Percentiles rank a stretch among this genome's conserved stretches.
Evolutionary conservation across 92 coral and sea anemone species (phyloP).

Genomic region (Zoanthus gigantus): DNA sequence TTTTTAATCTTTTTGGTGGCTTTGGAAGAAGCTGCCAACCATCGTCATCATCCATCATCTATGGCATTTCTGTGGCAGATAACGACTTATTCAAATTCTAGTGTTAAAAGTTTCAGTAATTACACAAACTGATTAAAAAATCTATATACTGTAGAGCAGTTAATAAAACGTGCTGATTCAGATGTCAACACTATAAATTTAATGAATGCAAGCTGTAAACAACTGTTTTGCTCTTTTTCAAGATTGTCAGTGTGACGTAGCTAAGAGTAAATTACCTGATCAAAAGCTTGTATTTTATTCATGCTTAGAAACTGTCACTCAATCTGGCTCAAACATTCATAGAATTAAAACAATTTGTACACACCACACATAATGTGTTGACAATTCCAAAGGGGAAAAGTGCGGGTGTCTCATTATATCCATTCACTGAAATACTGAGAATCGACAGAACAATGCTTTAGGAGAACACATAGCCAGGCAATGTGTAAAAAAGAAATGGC

Average conservation of each 20-base stretch:
- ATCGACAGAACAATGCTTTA: neutral
- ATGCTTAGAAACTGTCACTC: slow-evolving; percentile 1
- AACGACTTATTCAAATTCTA: slow-evolving; percentile 44
- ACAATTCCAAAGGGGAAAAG: neutral
- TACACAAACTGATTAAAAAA: slow-evolving; percentile 6
- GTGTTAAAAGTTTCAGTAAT: slow-evolving; percentile 37
- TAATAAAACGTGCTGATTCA: slow-evolving; percentile 2
- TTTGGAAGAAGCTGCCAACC: slow-evolving; percentile 49
- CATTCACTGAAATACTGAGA: slow-evolving; percentile 2
- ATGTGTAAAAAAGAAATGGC: neutral
- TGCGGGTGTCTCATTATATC: neutral
- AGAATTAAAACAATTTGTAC: neutral
- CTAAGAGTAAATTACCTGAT: neutral
- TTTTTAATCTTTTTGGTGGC: slow-evolving; percentile 51
- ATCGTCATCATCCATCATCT: slow-evolving; percentile 39
- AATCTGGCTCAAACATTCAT: slow-evolving; percentile 2
- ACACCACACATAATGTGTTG: neutral
- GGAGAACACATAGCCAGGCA: neutral
- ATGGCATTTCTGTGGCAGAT: slow-evolving; percentile 37
- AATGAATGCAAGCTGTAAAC: neutral
- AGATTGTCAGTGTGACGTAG: neutral
- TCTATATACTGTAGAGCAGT: neutral
- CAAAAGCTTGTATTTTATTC: neutral
- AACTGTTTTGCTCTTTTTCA: slow-evolving; percentile 3
- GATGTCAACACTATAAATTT: neutral